A percentile compares a stretch with the other conserved stretches of the same genome.
These are phyloP conservation scores for Mimas tiliae DNA, from an alignment of 2,888 invertebrate species.

Conservation along the genomic window DNA sequence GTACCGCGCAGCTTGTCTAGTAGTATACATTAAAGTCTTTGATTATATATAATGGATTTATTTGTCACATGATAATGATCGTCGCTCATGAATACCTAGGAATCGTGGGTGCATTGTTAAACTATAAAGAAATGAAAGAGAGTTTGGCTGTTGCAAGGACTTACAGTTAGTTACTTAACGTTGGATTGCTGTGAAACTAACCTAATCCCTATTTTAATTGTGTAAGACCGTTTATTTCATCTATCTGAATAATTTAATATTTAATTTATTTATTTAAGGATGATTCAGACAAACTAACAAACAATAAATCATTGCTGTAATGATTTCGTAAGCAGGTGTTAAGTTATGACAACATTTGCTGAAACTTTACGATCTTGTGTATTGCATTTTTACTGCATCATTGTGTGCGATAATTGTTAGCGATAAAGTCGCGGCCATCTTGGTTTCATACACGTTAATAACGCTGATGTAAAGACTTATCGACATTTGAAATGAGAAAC, in stretches of 20 bases:
- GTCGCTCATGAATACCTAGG: too few species aligned
- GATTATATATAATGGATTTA: too few species aligned
- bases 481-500: background rate
- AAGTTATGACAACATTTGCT: constrained; percentile 5
- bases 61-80: too few species aligned
- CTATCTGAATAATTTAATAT: background rate
- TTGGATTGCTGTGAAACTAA: too few species aligned
- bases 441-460: background rate
- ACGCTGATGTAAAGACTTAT: background rate
- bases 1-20: too few species aligned
- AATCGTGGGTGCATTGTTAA: too few species aligned
- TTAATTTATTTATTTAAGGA: background rate
- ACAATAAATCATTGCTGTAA: constrained; percentile 25
- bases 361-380: constrained; percentile 6
- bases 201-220: too few species aligned
- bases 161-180: too few species aligned
- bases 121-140: too few species aligned
- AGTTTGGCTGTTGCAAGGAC: too few species aligned
- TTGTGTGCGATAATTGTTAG: constrained; percentile 36
- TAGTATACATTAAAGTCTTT: too few species aligned
- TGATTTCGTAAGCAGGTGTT: constrained; percentile 6
- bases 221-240: too few species aligned
- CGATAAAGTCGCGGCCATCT: constrained; percentile 16
- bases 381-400: constrained; percentile 34
- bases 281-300: background rate